phyloP scores from a whole-genome alignment of 2,888 invertebrate genomes.

The Idaea dimidiata region DNA sequence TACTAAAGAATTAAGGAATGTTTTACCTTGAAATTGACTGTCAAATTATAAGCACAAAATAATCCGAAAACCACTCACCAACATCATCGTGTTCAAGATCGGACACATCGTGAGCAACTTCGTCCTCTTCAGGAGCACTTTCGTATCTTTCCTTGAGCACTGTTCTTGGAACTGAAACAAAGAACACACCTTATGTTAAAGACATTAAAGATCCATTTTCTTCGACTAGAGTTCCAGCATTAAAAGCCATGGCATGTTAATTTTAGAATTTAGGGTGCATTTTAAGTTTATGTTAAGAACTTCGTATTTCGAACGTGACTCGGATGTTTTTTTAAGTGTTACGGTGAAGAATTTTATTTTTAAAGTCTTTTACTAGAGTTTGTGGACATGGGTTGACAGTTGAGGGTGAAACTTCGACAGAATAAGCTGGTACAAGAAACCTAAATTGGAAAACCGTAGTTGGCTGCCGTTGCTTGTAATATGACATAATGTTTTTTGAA shows the following conservation, averaged over 20 bases:
- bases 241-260: slow-evolving; percentile 51
- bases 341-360: slow-evolving; percentile 31
- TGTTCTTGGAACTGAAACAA: slow-evolving; percentile 87
- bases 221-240: slow-evolving; percentile 29
- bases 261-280: slow-evolving; percentile 65
- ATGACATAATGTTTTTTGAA: neutral
- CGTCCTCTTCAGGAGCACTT: slow-evolving; percentile 89
- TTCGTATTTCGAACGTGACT: slow-evolving; percentile 47
- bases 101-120: slow-evolving; percentile 80
- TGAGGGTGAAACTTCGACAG: slow-evolving; percentile 11
- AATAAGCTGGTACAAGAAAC: neutral
- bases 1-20: no score
- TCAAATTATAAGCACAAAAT: neutral
- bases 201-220: slow-evolving; percentile 34
- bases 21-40: neutral
- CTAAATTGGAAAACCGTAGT: neutral
- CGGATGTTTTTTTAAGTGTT: slow-evolving; percentile 29
- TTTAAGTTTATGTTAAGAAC: slow-evolving; percentile 51
- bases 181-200: slow-evolving; percentile 46
- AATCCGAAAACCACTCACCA: slow-evolving; percentile 62
- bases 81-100: slow-evolving; percentile 76
- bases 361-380: slow-evolving; percentile 34
- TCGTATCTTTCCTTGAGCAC: slow-evolving; percentile 92
- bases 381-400: slow-evolving; percentile 34
- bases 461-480: neutral